phyloP scores from a whole-genome alignment of 2,113 vertebrate genomes.

The Pseudopodoces humilis region DNA sequence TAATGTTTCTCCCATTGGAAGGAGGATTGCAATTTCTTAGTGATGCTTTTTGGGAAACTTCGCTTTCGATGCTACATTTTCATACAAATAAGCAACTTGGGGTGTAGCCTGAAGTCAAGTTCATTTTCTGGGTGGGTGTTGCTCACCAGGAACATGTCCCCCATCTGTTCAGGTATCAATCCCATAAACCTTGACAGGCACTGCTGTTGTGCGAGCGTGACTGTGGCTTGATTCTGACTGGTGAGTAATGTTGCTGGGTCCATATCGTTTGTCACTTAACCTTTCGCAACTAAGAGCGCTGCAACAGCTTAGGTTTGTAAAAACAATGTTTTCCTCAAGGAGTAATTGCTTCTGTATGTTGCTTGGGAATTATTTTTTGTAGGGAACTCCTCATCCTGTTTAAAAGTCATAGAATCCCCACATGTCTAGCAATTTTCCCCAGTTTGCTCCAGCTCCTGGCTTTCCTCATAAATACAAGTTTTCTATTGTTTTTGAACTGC shows the following conservation, averaged over 20 bases:
- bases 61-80: neutral
- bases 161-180: neutral
- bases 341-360: conserved; percentile 27
- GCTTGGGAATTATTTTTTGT: conserved; percentile 1
- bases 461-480: neutral
- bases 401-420: neutral
- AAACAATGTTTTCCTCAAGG: conserved; percentile 28
- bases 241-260: conserved; percentile 66
- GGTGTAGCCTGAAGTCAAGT: neutral
- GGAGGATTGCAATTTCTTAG: neutral
- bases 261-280: conserved; percentile 56
- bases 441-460: neutral
- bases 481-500: neutral
- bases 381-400: conserved; percentile 6
- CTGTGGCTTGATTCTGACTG: conserved; percentile 59
- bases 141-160: neutral
- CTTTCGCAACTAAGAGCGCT: conserved; percentile 25
- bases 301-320: neutral
- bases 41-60: neutral
- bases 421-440: neutral
- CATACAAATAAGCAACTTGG: neutral
- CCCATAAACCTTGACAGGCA: neutral
- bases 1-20: neutral
- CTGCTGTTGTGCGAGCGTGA: conserved; percentile 2
- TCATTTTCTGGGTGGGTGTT: neutral